Base-by-base conservation (phyloP, 2,888 invertebrate species). In the Andricus curvator region DNA sequence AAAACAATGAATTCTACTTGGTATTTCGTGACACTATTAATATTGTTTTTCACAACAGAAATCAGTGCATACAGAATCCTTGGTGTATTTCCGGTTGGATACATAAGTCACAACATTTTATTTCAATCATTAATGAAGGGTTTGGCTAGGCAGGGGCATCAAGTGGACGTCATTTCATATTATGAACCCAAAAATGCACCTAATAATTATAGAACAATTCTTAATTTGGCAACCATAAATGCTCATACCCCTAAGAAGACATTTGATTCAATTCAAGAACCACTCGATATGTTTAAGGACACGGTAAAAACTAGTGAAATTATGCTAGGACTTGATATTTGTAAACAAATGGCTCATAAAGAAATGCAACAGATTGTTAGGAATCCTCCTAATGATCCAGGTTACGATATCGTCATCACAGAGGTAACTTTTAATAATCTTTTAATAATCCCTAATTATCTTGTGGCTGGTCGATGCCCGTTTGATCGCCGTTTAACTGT, bases 91-190 rank as follows among this genome's bases (percentile, higher is more conserved):
- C 89, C 92, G 0, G 92, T 93, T 80, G 91, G 92, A 13, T 92
- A 91, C 2, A 93, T 89, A 81, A 93, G 93, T 66, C 94, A 94
- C 78, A 93, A 90, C 51, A 92, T 92, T 86, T 93, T 93, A 90
- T 91, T 91, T 79, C 90, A 89, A 51, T 86, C 93, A 0, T 80
- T 94, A 64, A 89, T 93, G 22, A 90, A 90, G 76, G 93, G 92
- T 64, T 90, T 94, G 4, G 88, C 93, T 4, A 84, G 88, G 13
- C 85, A 90, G 17, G 93, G 94, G 0, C 94, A 94, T 82, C 92
- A 93, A 80, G 92, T 93, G 15, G 89, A 89, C 41, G 86, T 90
- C 4, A 83, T 89, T 11, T 88, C 92, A 77, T 89, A 91, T 66
- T 91, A 91, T 65, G 90, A 92, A 0, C 77, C 87, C 48, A 89